Percentiles rank a stretch among this genome's conserved stretches.
Conservation (phyloP, 2,797 vertebrate genomes). For the Spea hammondii region DNA sequence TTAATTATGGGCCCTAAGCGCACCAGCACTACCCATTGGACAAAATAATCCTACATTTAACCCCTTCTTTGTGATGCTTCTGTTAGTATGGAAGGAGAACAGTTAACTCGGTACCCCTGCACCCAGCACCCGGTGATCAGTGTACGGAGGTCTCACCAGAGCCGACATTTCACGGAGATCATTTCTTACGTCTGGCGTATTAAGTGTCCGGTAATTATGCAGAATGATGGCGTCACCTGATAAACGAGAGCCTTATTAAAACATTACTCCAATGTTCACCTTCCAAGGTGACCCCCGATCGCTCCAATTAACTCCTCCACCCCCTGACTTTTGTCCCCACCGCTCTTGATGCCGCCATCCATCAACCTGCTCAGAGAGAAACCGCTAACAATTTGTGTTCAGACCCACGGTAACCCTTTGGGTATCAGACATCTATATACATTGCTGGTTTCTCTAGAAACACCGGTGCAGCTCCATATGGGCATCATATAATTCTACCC, state of each 20-base stretch:
- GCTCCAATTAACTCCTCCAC: constrained; percentile 52
- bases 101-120: background rate
- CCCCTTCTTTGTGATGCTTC: too few species aligned
- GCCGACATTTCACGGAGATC: constrained; percentile 45
- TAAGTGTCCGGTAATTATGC: constrained; percentile 46
- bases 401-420: constrained; percentile 7
- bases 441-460: background rate
- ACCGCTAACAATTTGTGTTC: constrained; percentile 2
- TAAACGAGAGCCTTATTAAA: constrained; percentile 51
- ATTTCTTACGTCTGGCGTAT: constrained; percentile 33
- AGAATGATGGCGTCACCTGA: constrained; percentile 38
- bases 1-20: too few species aligned
- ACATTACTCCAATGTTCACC: constrained; percentile 48
- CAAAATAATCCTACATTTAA: too few species aligned
- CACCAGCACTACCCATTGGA: too few species aligned
- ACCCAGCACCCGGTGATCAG: constrained; percentile 22
- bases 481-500: background rate
- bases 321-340: constrained; percentile 45
- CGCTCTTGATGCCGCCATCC: constrained; percentile 36
- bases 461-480: too few species aligned
- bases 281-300: constrained; percentile 49
- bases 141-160: constrained; percentile 14
- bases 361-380: constrained; percentile 42
- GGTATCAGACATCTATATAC: background rate
- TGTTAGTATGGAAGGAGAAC: too few species aligned